A percentile compares a stretch with the other conserved stretches of the same genome.
Evolutionary conservation across 64 coral and sea anemone species (phyloP).

Genomic region (Actinia tenebrosa): DNA sequence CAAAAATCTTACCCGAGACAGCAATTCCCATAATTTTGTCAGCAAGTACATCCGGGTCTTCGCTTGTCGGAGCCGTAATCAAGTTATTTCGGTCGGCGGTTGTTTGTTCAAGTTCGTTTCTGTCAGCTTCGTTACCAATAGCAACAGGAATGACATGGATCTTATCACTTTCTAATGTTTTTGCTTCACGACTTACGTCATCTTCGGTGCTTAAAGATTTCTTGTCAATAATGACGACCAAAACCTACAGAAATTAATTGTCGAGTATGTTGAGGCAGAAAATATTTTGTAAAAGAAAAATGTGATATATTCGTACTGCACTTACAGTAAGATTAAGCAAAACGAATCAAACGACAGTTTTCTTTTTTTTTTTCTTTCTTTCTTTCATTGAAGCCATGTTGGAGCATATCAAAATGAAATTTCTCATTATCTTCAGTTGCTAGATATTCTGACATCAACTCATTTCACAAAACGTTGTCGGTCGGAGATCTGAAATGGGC

Average conservation of each 20-base stretch:
- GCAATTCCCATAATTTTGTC: constrained; percentile 35
- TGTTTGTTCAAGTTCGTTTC: constrained; percentile 4
- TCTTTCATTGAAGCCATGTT: no score
- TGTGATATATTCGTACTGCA: no score
- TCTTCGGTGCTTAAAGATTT: constrained; percentile 40
- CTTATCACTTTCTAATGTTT: constrained; percentile 28
- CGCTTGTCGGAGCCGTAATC: constrained; percentile 4
- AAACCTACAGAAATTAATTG: constrained; percentile 18
- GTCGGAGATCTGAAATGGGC: no score
- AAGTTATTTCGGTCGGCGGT: constrained; percentile 32
- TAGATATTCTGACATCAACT: no score
- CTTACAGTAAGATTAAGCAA: no score
- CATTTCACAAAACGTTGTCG: no score
- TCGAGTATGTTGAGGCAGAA: background rate
- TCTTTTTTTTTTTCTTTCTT: no score
- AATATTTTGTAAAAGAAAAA: background rate
- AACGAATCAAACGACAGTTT: no score
- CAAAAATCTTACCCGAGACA: background rate
- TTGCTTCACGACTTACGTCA: constrained; percentile 24
- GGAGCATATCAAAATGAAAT: no score
- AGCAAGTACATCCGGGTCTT: constrained; percentile 34
- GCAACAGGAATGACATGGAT: constrained; percentile 71
- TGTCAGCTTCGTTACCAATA: constrained; percentile 50
- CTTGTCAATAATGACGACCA: constrained; percentile 62
- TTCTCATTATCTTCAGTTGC: no score